Evolutionary conservation across 1,140 invertebrate genomes (phyloP), one percentile per base, ranked within the genome.

Genomic region (Olivierus martensii): DNA sequence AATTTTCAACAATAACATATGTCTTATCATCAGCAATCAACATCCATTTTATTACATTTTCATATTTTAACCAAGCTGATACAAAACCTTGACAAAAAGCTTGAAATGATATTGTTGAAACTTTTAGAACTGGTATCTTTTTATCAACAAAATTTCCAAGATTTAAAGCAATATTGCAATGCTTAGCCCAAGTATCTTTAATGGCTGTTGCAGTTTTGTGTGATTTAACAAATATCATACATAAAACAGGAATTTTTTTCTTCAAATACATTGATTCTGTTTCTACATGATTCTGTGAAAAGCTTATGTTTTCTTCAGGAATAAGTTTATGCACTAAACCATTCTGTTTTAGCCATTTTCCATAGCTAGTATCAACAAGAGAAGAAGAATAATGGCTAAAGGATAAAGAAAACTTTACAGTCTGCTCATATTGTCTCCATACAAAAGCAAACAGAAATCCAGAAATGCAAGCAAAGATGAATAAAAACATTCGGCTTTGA

Each of bases 21-120:
- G 69, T 72, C 41, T 65, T 61, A 51, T 71, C 69, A 55, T 71
- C 69, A 17, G 67, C 67, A 44, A 72, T 66, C 15, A 71, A 48
- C 41, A 71, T 62, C 68, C 68, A 71, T 28, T 71, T 64, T 51
- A 65, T 71, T 35, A 67, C 62, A 18, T 63, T 57, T 45, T 46
- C n/a, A 43, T 52, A 60, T 42, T 48, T 57, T 17, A 51, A 22
- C 53, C 51, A 62, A 12, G 51, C 42, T 21, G 49, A 50, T 14
- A 56, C 37, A 17, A 63, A 55, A 14, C 50, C 52, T 21, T 55
- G 51, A 43, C 62, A 63, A 38, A 63, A 56, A 5, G 61, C 46
- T 38, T 51, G 45, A 48, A 58, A 60, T 2, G 51, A 44, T 35
- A 37, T 45, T 36, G 53, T 35, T 12, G 59, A 49, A 19, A 61